Evolutionary conservation across 2,113 vertebrate species (phyloP).

Genomic region (Columba livia): DNA sequence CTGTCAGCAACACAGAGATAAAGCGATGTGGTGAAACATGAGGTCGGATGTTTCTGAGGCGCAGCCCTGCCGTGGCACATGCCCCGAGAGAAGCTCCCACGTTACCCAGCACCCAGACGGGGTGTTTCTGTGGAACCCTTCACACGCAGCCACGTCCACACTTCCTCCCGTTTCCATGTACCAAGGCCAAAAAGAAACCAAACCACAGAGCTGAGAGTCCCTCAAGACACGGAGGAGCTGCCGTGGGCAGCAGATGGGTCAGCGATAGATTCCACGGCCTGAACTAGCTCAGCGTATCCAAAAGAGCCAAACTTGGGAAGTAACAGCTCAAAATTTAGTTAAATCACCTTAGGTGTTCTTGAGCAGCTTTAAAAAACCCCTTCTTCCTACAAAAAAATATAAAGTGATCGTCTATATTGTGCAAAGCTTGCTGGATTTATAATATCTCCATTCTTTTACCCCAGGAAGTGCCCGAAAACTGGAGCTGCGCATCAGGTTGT

Average conservation of each 20-base stretch:
- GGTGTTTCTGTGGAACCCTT: background rate
- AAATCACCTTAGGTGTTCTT: background rate
- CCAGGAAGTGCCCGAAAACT: conserved; percentile 76
- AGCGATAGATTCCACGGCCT: accelerated
- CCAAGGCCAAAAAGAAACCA: background rate
- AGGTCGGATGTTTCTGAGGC: background rate
- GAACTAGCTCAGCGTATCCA: accelerated
- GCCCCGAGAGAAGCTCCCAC: background rate
- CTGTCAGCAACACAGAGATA: accelerated
- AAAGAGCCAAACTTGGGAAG: background rate
- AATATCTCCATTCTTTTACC: background rate
- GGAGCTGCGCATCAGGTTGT: conserved; percentile 84
- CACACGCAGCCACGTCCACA: accelerated
- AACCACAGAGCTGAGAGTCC: background rate
- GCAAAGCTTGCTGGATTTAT: accelerated
- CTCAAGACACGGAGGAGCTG: background rate
- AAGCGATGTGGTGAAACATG: accelerated
- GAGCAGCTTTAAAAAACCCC: background rate
- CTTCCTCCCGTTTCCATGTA: background rate
- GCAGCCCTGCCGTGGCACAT: accelerated
- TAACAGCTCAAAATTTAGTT: background rate
- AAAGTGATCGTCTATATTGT: accelerated
- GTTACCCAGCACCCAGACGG: background rate
- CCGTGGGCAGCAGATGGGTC: background rate
- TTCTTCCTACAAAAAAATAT: too few relatives aligned